Percentiles rank a stretch among this genome's conserved stretches.
Evolutionary conservation across 2,797 vertebrate genomes (phyloP).

Genomic region (Syndactyla subalaris): DNA sequence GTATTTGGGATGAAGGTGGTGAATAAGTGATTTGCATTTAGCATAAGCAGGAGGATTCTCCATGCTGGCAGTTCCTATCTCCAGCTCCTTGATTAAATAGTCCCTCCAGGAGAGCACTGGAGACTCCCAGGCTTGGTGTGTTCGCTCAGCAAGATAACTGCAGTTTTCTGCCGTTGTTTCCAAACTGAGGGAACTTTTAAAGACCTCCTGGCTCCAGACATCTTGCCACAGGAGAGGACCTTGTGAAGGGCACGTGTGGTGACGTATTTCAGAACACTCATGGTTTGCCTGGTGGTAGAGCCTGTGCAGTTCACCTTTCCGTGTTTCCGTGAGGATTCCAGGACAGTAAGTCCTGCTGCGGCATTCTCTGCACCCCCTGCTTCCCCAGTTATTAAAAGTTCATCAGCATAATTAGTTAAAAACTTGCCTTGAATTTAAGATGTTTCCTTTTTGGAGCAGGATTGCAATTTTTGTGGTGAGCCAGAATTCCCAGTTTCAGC

Average conservation of each 20-base stretch:
- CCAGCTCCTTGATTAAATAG: neutral
- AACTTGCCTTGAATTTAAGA: neutral
- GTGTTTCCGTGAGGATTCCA: neutral
- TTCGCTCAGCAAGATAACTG: neutral
- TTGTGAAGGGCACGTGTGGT: neutral
- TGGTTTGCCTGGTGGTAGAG: neutral
- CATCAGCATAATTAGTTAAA: neutral
- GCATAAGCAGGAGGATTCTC: neutral
- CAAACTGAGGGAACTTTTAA: neutral
- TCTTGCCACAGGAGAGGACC: neutral
- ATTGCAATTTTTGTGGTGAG: conserved; percentile 1
- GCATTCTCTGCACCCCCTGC: neutral
- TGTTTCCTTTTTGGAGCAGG: neutral
- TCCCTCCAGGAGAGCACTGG: neutral
- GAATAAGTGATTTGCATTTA: neutral
- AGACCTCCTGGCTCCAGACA: neutral
- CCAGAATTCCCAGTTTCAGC: neutral
- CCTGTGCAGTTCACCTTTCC: neutral
- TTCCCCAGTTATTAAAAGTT: neutral
- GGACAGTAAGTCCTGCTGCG: neutral
- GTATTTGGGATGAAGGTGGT: neutral
- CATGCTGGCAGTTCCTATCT: neutral
- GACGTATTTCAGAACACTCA: neutral
- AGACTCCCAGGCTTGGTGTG: neutral
- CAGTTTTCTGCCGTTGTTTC: neutral